A percentile compares a stretch with the other conserved stretches of the same genome.
Conservation (phyloP, 2,113 vertebrate genomes). For the Zosterops borbonicus region DNA sequence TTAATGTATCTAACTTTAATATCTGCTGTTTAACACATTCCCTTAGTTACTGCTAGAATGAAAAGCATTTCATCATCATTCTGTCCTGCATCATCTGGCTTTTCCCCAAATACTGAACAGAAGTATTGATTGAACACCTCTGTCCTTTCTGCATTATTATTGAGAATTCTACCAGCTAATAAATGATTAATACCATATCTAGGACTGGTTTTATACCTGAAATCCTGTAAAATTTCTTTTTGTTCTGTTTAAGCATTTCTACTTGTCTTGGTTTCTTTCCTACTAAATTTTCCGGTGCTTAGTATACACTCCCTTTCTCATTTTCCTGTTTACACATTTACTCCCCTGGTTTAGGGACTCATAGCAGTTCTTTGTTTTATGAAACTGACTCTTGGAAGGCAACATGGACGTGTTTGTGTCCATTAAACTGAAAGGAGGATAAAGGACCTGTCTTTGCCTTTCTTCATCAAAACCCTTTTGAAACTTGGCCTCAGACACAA, state of each 20-base stretch:
- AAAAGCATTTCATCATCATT: conserved; percentile 57
- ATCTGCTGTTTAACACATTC: conserved; percentile 45
- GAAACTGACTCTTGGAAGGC: neutral
- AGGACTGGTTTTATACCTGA: neutral
- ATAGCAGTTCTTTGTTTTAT: neutral
- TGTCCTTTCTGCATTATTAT: neutral
- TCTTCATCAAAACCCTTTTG: neutral
- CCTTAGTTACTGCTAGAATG: conserved; percentile 40
- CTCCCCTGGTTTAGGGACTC: neutral
- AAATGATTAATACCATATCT: neutral
- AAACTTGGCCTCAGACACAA: neutral
- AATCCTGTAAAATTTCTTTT: neutral
- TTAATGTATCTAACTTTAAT: conserved; percentile 56
- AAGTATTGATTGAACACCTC: conserved; percentile 45
- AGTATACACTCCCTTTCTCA: neutral
- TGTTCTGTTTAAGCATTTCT: neutral
- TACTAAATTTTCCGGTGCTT: neutral
- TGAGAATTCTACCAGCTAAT: neutral
- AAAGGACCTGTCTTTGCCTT: neutral
- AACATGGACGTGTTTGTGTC: neutral
- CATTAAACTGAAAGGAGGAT: neutral
- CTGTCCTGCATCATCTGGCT: conserved; percentile 44
- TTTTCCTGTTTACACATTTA: neutral
- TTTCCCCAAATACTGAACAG: neutral
- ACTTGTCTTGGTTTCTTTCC: neutral